Evolutionary conservation across 2,113 vertebrate species (phyloP).

Genomic region (Galeopterus variegatus): DNA sequence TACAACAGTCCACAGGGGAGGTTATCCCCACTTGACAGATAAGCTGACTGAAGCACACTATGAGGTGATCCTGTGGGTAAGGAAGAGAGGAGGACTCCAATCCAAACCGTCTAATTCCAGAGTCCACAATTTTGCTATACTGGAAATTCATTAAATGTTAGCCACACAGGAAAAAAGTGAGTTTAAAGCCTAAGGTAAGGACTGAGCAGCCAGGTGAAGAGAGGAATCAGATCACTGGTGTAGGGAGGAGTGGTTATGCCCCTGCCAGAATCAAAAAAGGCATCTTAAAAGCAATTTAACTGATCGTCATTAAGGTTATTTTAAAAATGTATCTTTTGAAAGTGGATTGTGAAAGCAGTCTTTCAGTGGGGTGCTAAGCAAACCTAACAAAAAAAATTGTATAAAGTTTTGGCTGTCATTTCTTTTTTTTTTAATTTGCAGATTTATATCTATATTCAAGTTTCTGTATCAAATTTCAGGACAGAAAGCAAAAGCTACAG

Average conservation of each 20-base stretch:
- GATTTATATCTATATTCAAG: background rate
- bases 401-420: background rate
- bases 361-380: constrained; percentile 16
- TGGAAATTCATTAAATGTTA: background rate
- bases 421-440: background rate
- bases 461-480: background rate
- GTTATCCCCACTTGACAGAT: background rate
- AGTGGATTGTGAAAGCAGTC: background rate
- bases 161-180: background rate
- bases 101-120: background rate
- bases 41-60: background rate
- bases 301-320: background rate
- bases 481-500: background rate
- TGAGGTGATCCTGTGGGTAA: background rate
- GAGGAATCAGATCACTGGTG: background rate
- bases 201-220: background rate
- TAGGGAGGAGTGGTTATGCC: background rate
- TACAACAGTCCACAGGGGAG: too few species aligned
- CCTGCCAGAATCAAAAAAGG: background rate
- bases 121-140: background rate
- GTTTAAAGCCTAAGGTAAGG: background rate
- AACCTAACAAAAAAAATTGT: constrained; percentile 15
- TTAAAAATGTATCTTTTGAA: background rate
- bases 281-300: background rate
- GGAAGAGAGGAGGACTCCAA: background rate